These are phyloP conservation scores for Antidorcas marsupialis DNA, from an alignment of 2,113 vertebrate genomes.

Conservation along the genomic window DNA sequence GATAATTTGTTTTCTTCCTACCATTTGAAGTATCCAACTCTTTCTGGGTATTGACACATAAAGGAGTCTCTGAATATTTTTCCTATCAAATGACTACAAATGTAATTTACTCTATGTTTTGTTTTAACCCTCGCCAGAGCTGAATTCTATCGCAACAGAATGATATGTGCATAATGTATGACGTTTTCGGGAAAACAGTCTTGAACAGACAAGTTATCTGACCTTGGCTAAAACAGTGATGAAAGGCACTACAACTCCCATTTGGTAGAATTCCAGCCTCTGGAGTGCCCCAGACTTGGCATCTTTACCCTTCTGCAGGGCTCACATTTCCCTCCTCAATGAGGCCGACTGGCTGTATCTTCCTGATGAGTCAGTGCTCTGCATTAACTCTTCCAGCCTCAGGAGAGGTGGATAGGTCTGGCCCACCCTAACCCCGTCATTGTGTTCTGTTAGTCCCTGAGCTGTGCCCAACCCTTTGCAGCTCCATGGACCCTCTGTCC, in stretches of 20 bases:
- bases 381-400: neutral
- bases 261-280: neutral
- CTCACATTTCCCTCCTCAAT: neutral
- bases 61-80: neutral
- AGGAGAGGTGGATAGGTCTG: neutral
- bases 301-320: neutral
- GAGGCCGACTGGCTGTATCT: neutral
- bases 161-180: neutral
- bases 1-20: neutral
- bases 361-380: fast-evolving
- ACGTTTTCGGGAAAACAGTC: neutral
- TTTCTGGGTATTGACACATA: conserved; percentile 17
- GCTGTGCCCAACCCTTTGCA: neutral
- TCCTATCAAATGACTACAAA: neutral
- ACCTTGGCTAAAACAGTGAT: neutral
- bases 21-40: neutral
- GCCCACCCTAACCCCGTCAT: neutral
- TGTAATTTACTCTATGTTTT: neutral
- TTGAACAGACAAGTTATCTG: neutral
- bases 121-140: neutral
- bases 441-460: neutral
- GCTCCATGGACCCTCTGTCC: neutral
- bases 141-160: neutral
- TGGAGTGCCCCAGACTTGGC: neutral
- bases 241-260: neutral